Percentiles rank a stretch among this genome's conserved stretches.
Evolutionary conservation across 2,888 invertebrate genomes (phyloP).

Genomic region (Julus scanicus): DNA sequence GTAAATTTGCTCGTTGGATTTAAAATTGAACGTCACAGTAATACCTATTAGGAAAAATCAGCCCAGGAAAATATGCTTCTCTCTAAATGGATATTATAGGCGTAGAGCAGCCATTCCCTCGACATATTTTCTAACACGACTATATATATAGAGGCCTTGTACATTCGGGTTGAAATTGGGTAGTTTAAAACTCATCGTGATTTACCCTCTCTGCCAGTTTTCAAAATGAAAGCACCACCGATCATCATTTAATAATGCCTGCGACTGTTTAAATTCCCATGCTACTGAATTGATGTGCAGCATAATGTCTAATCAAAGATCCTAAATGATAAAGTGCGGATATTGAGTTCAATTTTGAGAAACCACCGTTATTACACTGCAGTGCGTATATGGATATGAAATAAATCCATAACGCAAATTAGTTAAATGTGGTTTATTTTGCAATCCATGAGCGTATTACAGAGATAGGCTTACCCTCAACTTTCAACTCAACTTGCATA

Average conservation of each 20-base stretch:
- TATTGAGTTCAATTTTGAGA: slow-evolving; percentile 27
- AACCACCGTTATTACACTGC: not conserved
- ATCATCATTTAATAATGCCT: slow-evolving; percentile 17
- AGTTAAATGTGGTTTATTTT: not conserved
- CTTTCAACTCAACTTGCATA: too few relatives aligned
- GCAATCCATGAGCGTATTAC: not conserved
- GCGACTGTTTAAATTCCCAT: slow-evolving; percentile 23
- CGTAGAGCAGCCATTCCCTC: slow-evolving; percentile 25
- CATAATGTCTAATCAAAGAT: slow-evolving; percentile 31
- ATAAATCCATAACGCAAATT: not conserved
- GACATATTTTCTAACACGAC: not conserved
- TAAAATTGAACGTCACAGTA: slow-evolving; percentile 47
- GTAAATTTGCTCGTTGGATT: slow-evolving; percentile 43
- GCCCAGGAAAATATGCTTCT: not conserved
- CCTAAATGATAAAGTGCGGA: slow-evolving; percentile 34
- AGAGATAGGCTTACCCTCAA: too few relatives aligned
- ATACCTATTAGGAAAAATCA: slow-evolving; percentile 28
- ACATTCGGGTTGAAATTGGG: slow-evolving; percentile 8
- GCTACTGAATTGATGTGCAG: not conserved
- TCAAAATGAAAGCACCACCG: not conserved
- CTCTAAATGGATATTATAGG: not conserved
- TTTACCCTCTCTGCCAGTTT: not conserved
- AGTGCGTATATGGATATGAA: not conserved
- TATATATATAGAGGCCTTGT: not conserved
- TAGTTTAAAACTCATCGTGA: slow-evolving; percentile 40